phyloP scores from a whole-genome alignment of 2,888 invertebrate genomes.

The Danaus chrysippus region DNA sequence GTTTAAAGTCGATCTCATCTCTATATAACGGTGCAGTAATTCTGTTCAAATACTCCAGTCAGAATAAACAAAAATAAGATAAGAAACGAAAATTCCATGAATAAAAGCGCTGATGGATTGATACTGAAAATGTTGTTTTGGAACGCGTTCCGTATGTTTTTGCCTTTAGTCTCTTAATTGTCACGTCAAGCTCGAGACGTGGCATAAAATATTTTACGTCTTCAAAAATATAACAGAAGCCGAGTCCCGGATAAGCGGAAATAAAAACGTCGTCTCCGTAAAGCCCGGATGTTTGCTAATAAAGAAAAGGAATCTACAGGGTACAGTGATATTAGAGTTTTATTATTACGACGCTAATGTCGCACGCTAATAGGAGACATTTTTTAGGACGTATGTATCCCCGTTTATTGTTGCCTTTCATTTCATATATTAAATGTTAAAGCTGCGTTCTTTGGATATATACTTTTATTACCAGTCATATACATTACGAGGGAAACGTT shows the following conservation, averaged over 20 bases:
- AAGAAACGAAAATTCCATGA: background rate
- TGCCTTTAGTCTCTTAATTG: constrained; percentile 25
- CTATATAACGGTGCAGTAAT: background rate
- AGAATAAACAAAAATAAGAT: too few relatives aligned
- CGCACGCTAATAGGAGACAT: constrained; percentile 45
- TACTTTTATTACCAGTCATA: background rate
- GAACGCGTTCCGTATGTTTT: constrained; percentile 13
- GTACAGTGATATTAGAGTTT: constrained; percentile 52
- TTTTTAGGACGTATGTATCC: constrained; percentile 28
- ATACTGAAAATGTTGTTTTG: constrained; percentile 4
- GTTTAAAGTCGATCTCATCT: background rate
- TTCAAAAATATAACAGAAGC: constrained; percentile 37
- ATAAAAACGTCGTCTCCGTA: constrained; percentile 70
- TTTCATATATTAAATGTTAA: constrained; percentile 10
- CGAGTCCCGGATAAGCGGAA: constrained; percentile 52
- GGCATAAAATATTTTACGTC: constrained; percentile 33
- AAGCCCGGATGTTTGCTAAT: constrained; percentile 65
- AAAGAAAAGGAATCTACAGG: constrained; percentile 63
- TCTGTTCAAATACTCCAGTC: too few relatives aligned
- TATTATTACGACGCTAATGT: constrained; percentile 69
- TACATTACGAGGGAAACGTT: background rate
- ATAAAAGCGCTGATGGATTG: background rate
- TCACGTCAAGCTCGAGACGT: constrained; percentile 27
- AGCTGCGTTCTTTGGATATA: background rate
- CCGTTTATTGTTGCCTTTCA: constrained; percentile 22